Evolutionary conservation across 2,113 vertebrate species (phyloP).

Genomic region (Phylloscopus whistleri): DNA sequence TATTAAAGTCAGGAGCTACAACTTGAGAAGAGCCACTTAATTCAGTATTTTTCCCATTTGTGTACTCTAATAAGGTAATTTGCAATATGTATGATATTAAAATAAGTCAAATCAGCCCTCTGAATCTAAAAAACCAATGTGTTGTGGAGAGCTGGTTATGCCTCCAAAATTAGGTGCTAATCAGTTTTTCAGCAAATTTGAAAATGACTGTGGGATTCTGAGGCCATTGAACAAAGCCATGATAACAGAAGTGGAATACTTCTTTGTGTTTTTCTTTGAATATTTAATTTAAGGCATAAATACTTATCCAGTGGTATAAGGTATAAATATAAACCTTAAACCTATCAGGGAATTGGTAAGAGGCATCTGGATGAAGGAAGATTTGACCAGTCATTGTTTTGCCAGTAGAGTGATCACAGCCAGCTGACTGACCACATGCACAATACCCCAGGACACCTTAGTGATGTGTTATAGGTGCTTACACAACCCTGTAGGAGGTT

Average conservation of each 20-base stretch:
- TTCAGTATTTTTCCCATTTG: not conserved
- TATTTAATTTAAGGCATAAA: not conserved
- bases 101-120: not conserved
- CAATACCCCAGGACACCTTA: rapidly evolving
- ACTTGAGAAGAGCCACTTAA: not conserved
- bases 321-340: not conserved
- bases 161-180: not conserved
- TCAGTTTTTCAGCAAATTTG: not conserved
- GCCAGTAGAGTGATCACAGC: not conserved
- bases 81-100: not conserved
- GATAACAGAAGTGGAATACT: not conserved
- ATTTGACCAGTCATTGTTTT: not conserved
- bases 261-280: not conserved
- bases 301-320: not conserved
- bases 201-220: not conserved
- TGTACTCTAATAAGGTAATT: conserved; percentile 1
- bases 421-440: not conserved
- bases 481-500: not conserved
- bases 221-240: not conserved
- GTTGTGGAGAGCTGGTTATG: not conserved
- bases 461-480: not conserved
- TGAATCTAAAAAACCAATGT: not conserved
- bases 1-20: not conserved
- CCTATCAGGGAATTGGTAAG: not conserved
- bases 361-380: not conserved